phyloP scores from a whole-genome alignment of 2,888 invertebrate genomes.

The Auanema freiburgensis region DNA sequence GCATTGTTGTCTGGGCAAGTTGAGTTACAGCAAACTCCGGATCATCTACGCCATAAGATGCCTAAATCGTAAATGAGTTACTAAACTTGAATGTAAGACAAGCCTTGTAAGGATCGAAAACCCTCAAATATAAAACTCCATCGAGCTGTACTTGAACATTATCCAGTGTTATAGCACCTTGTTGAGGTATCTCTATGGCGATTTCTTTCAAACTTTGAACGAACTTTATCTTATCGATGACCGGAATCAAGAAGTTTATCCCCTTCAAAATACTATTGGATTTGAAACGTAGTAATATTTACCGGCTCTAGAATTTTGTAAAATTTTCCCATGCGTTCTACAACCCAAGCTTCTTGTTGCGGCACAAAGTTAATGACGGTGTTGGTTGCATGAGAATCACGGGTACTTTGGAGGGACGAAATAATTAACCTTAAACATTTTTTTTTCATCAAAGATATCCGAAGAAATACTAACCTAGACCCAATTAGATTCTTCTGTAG shows the following conservation, averaged over 20 bases:
- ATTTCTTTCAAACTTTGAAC: conserved; percentile 98
- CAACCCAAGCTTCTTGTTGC: conserved; percentile 97
- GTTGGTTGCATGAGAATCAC: conserved; percentile 75
- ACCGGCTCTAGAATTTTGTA: conserved; percentile 85
- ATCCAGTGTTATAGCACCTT: conserved; percentile 91
- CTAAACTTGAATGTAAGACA: not conserved
- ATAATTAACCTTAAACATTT: not conserved
- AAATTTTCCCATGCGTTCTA: conserved; percentile 97
- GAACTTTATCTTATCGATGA: conserved; percentile 90
- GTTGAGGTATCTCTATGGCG: conserved; percentile 94
- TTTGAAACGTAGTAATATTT: conserved; percentile 29
- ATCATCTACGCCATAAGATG: conserved; percentile 97
- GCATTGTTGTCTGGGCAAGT: conserved; percentile 98
- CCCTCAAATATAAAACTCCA: conserved; percentile 90
- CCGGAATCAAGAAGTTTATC: conserved; percentile 84
- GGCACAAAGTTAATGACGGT: conserved; percentile 95
- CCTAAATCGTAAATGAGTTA: conserved; percentile 62
- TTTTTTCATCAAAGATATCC: too few relatives aligned
- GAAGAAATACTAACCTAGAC: conserved; percentile 10
- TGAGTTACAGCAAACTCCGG: conserved; percentile 99
- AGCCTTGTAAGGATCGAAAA: conserved; percentile 84
- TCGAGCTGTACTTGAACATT: conserved; percentile 95
- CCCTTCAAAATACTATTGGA: conserved; percentile 70
- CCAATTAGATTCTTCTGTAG: conserved; percentile 6
- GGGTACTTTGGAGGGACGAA: conserved; percentile 1